Evolutionary conservation across 2,113 vertebrate genomes (phyloP), one percentile per base, ranked within the genome.

Genomic region (Pampusana beccarii): DNA sequence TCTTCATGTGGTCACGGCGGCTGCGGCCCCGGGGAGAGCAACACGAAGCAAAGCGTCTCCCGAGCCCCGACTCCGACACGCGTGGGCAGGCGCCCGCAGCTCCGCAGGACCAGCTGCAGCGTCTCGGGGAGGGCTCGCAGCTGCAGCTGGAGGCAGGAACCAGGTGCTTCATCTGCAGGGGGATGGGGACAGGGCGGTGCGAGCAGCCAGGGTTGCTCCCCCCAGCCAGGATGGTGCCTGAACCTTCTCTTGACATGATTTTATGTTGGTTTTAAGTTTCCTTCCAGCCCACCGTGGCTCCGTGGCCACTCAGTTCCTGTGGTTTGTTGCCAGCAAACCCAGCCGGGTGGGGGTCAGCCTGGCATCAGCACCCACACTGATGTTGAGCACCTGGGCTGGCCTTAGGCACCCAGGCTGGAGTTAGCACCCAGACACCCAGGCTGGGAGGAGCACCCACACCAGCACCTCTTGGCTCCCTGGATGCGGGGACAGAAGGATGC

Each of bases 181-280:
- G 15, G 3, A 1, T 1, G 0, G 46, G 64, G 31, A 56, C 2
- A 60, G 23, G 13, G 64, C 40, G 62, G 6, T 60, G 75, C 33
- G 44, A 92, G 71, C 40, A 16, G 21, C 53, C 1, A 0, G 19
- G 33, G 23, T 38, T n/a, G 19, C 56, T 65, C 40, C 9, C 14
- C 29, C 44, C 34, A n/a, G 25, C 34, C 2, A 0, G n/a, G 44
- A 16, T 0, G 0, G 0, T 8, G 51, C 0, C 0, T n/a, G 11
- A 5, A 65, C 17, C 50, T 40, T 44, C 26, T 58, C 42, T 26
- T 20, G 38, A 28, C 31, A 2, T 1, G 1, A 6, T 11, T 33
- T 26, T 13, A 4, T 25, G 42, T 9, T 26, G 56, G 13, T 6
- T 4, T 6, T 3, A 11, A 8, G 31, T 13, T 38, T 73, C 74